phyloP scores from a whole-genome alignment of 2,113 vertebrate species.

The cattle (Bos taurus) region ARS-UCD2.0 NC_037351.1:36820001-36820500 shows the following conservation, averaged over 20 bases:
- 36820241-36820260: not conserved
- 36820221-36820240: not conserved
- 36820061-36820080: not conserved
- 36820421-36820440: not conserved
- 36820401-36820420: not conserved
- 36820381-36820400: not conserved
- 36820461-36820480: not conserved
- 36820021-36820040: not conserved
- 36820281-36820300: not conserved
- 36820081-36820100: not conserved
- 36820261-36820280: not conserved
- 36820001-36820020: not conserved
- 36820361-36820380: not conserved
- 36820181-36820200: not conserved
- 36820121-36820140: not conserved
- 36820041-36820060: not conserved
- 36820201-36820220: not conserved
- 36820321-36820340: not conserved
- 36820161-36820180: not conserved
- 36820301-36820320: constrained; percentile 7
- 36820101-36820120: not conserved
- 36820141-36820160: not conserved
- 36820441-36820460: not conserved
- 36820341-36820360: not conserved
- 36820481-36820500: constrained; percentile 32